Evolutionary conservation across 2,888 invertebrate genomes (phyloP), one percentile per base, ranked within the genome.

Genomic region (Patella ulyssiponensis): DNA sequence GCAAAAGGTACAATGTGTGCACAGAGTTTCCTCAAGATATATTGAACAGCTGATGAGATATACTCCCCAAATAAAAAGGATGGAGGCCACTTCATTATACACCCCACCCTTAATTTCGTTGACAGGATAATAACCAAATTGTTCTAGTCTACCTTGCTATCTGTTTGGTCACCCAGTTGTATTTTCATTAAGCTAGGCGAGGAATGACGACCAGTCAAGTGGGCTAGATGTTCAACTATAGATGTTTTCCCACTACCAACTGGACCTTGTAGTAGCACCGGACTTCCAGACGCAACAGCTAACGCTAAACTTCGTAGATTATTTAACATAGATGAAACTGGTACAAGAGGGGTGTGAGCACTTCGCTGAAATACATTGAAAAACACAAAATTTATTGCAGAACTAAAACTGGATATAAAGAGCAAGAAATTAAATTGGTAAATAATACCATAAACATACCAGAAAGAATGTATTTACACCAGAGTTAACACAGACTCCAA

Each of bases 181-280:
- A 99, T 95, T 91, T 97, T 96, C 80, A 96, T 93, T 75, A 96
- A 94, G 73, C 94, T 93, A 54, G 93, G 92, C 20, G 89, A 84
- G 3, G 78, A 83, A 15, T 89, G 85, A 70, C 93, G 90, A 80
- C 97, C 96, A 2, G 96, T 96, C 82, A 95, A 92, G n/a, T 93
- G 92, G 0, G 98, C 97, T 79, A 98, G 92, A 91, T 96, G 95
- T 88, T 97, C 96, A 14, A 98, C 95, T 4, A 98, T 91, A 0
- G 95, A 94, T 0, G 98, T 98, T 93, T 99, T 99, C 1, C 99
- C 99, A 85, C 96, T 96, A 0, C 99, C 99, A 12, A 98, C 96
- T 0, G 97, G 95, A 0, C 98, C 98, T 91, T 95, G 94, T 0
- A 97, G 80, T 56, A 89, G 78, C 2, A 88, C 87, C 17, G 89